Conservation (phyloP, 2,797 vertebrate genomes). For the Epinephelus awoara region DNA sequence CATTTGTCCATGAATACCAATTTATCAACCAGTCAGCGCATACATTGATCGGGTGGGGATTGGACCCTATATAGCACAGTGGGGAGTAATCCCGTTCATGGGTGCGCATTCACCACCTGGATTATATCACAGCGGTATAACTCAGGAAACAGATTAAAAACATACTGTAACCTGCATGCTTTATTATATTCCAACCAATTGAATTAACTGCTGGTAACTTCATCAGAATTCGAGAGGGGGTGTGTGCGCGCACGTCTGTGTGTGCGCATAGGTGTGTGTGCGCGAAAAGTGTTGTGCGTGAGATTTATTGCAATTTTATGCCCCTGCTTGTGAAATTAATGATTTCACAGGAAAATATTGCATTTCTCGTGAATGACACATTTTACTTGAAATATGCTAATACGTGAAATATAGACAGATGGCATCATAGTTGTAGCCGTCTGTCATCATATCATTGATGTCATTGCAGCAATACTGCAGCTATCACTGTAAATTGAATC, state of each 20-base stretch:
- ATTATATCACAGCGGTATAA: conserved; percentile 65
- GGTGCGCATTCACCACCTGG: conserved; percentile 58
- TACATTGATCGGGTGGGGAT: conserved; percentile 74
- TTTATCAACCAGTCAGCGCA: conserved; percentile 83
- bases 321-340: conserved; percentile 61
- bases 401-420: conserved; percentile 74
- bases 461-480: conserved; percentile 71
- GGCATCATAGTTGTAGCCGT: conserved; percentile 74
- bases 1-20: conserved; percentile 84
- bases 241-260: conserved; percentile 1
- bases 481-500: conserved; percentile 72
- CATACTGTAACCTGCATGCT: conserved; percentile 57
- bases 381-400: conserved; percentile 76
- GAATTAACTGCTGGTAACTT: conserved; percentile 54
- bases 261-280: neutral
- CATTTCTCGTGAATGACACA: conserved; percentile 70
- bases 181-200: conserved; percentile 52
- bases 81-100: conserved; percentile 69
- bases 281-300: conserved; percentile 29
- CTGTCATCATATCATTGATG: conserved; percentile 82
- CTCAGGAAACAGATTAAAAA: conserved; percentile 61
- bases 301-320: conserved; percentile 67
- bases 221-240: conserved; percentile 18
- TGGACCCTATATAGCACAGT: conserved; percentile 53
- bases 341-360: conserved; percentile 70